phyloP scores from a whole-genome alignment of 2,113 vertebrate genomes.

The Sylvietta virens region DNA sequence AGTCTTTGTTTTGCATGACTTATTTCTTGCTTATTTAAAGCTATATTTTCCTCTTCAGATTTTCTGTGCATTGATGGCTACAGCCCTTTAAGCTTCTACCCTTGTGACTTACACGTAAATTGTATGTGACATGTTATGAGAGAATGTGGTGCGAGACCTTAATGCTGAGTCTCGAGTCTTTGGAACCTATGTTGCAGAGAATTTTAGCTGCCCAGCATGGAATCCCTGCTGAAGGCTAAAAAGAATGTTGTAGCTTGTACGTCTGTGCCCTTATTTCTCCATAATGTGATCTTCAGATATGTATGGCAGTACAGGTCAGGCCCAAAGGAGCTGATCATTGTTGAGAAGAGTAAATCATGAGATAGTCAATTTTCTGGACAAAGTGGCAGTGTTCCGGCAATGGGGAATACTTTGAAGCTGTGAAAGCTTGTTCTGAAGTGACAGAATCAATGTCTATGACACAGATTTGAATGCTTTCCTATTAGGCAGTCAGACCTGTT shows the following conservation, averaged over 20 bases:
- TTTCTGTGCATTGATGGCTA: not conserved
- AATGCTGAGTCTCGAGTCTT: not conserved
- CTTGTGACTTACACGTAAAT: not conserved
- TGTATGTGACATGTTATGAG: not conserved
- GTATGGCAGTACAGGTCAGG: not conserved
- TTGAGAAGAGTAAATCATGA: not conserved
- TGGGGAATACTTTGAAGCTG: not conserved
- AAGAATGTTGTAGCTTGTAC: not conserved
- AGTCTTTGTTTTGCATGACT: not conserved
- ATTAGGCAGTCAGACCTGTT: not conserved
- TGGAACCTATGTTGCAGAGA: not conserved
- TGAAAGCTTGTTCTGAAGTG: constrained; percentile 22
- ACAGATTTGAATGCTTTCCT: constrained; percentile 27
- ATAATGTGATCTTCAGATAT: not conserved
- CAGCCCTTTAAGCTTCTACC: not conserved
- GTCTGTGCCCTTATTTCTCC: not conserved
- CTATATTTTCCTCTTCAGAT: not conserved
- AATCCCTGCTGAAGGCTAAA: not conserved
- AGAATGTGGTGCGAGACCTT: not conserved
- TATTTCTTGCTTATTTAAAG: not conserved
- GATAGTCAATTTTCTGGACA: not conserved
- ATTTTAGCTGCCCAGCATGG: not conserved
- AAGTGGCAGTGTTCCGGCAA: not conserved
- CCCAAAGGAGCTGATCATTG: not conserved
- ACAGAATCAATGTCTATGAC: constrained; percentile 35